Base-by-base conservation (phyloP, 2,113 vertebrate genomes). In the Plecotus auritus region DNA sequence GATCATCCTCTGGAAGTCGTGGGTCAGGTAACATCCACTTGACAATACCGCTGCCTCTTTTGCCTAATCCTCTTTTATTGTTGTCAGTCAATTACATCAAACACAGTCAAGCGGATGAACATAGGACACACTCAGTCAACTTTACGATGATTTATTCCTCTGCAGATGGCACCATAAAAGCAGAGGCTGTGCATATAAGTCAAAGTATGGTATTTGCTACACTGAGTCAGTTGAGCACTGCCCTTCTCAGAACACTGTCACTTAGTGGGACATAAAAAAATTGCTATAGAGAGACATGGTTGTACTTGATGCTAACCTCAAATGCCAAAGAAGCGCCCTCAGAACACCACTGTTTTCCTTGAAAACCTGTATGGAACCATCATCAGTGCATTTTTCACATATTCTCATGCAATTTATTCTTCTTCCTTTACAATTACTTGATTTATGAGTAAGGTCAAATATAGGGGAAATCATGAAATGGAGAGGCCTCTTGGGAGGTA, bases 61-160 rank as follows among this genome's bases (percentile, higher is more conserved):
- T 74, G 8, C 13, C 16, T 84, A 35, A 84, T 83, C 49, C 12
- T 18, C 28, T 93, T 90, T 83, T 91, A 91, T 59, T 91, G 23
- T 45, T 94, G 42, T 89, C 88, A 88, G 88, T 94, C 64, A 91
- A 20, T 95, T 95, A 80, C 51, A 91, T 72, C 64, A 83, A 86
- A 80, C 35, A 80, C 37, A 94, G 74, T 93, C 73, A 93, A 91
- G 80, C 86, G 89, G 87, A 89, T 93, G 91, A 70, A 91, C 81
- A 89, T 49, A 96, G 49, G 86, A 89, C 70, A 95, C 47, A 96
- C 88, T 96, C 80, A 76, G 80, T 89, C 93, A 96, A 96, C 22
- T 96, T 97, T 80, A 95, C 54, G 64, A 95, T 92, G 94, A 94
- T 95, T 96, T 84, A 91, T 95, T 67, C 42, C 66, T 85, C 59